Evolutionary conservation across 2,113 vertebrate species (phyloP).

Genomic region (Stictonetta naevosa): DNA sequence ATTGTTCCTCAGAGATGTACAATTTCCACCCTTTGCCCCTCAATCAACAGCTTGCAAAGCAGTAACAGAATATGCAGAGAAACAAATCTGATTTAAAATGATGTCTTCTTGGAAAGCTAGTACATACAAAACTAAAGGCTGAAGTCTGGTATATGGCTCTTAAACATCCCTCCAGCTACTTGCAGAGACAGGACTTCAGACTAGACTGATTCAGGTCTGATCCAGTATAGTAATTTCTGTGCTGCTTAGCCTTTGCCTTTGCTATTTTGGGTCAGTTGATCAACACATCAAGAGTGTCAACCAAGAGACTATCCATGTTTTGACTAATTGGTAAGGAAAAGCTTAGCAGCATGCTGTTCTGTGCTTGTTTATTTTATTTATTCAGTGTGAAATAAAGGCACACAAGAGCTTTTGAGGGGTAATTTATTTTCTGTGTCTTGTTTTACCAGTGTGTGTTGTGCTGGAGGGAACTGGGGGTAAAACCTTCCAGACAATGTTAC

Average conservation of each 20-base stretch:
- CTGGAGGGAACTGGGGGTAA: not conserved
- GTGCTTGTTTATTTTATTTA: conserved; percentile 51
- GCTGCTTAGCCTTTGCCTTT: conserved; percentile 33
- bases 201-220: not conserved
- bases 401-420: conserved; percentile 58
- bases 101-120: not conserved
- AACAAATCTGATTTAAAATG: not conserved
- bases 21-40: conserved; percentile 15
- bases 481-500: not conserved
- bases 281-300: conserved; percentile 43
- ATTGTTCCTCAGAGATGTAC: conserved; percentile 39
- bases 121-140: not conserved
- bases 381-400: conserved; percentile 62
- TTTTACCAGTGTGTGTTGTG: conserved; percentile 23
- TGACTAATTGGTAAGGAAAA: conserved; percentile 56
- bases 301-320: conserved; percentile 51
- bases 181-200: not conserved
- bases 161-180: not conserved
- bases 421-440: conserved; percentile 17
- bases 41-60: conserved; percentile 29
- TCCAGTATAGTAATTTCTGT: conserved; percentile 30
- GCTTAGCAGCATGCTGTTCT: conserved; percentile 41
- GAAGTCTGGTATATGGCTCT: not conserved
- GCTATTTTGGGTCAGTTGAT: conserved; percentile 61
- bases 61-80: conserved; percentile 4